phyloP scores from a whole-genome alignment of 2,113 vertebrate species.

The Otus sunia region DNA sequence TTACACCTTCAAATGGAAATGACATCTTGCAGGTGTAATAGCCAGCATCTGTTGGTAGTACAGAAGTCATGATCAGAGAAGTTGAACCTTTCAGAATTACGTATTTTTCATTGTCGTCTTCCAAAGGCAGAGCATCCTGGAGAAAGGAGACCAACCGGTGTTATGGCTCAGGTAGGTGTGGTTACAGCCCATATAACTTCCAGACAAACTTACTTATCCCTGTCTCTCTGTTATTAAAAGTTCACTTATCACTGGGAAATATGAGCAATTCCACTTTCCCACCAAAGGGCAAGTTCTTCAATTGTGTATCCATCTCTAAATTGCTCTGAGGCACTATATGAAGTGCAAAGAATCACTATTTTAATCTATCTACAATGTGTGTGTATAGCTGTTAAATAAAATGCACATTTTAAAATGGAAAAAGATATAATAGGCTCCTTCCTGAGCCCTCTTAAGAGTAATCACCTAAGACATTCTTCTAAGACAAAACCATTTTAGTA shows the following conservation, averaged over 20 bases:
- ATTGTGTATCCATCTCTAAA: neutral
- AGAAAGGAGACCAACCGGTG: neutral
- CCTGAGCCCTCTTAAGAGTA: neutral
- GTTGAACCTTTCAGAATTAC: neutral
- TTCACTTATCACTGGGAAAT: neutral
- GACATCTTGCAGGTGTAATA: constrained; percentile 80
- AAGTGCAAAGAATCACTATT: neutral
- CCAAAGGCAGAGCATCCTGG: constrained; percentile 68
- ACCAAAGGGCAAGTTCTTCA: neutral
- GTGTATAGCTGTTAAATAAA: neutral
- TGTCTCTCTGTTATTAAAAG: neutral
- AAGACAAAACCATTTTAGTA: neutral
- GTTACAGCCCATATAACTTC: neutral
- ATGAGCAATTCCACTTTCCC: neutral
- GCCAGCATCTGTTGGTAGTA: constrained; percentile 72
- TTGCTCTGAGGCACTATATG: neutral
- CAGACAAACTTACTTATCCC: neutral
- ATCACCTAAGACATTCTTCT: neutral
- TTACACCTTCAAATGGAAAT: constrained; percentile 61
- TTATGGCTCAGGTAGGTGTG: neutral
- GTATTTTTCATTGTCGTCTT: constrained; percentile 10
- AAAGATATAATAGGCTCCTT: neutral
- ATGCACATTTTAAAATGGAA: neutral
- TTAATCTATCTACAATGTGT: neutral
- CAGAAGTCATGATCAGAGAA: constrained; percentile 66